Base-by-base conservation (phyloP, 1,140 invertebrate genomes). In the Adoxophyes honmai region DNA sequence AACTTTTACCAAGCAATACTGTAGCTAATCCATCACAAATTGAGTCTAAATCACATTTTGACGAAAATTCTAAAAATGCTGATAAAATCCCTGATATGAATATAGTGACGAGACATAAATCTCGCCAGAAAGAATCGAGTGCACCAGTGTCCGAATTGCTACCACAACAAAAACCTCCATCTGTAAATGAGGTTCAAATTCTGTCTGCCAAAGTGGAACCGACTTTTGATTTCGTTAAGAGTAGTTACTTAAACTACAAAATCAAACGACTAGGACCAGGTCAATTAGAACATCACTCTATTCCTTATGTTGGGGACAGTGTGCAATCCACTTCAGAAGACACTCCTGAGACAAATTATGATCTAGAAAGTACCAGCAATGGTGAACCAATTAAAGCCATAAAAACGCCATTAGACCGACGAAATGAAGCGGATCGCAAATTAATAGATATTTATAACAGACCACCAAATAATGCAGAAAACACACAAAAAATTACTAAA, bases 161-260 rank as follows among this genome's bases (percentile, higher is more conserved):
- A 11, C 56, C 36, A 52, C 56, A 55, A 53, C 38, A 62, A 16
- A 71, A 52, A 55, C 57, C 53, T 6, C 44, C 64, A 56, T 54
- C 57, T 16, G 1, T 60, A 18, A 79, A 81, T 59, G 75, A 84
- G 64, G 67, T 84, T 16, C 71, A 80, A 75, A 67, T 80, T 52
- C 59, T 83, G 33, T 64, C 71, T 21, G 71, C 70, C 11, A 70
- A 67, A 59, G 33, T 79, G 34, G 70, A 77, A 52, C 66, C 66
- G 5, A 42, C 61, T 38, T 71, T 71, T 60, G 69, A 74, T 57
- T 68, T 63, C 15, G 60, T 74, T 4, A 77, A 68, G 69, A 73
- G 51, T 52, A 68, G 57, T 33, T 81, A 82, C 64, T 59, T 75
- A 38, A 69, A 74, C 51, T 78, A 82, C 60, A 84, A 84, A 73